A percentile compares a stretch with the other conserved stretches of the same genome.
Evolutionary conservation across 1,140 invertebrate species (phyloP).

Genomic region (Oppia nitens): DNA sequence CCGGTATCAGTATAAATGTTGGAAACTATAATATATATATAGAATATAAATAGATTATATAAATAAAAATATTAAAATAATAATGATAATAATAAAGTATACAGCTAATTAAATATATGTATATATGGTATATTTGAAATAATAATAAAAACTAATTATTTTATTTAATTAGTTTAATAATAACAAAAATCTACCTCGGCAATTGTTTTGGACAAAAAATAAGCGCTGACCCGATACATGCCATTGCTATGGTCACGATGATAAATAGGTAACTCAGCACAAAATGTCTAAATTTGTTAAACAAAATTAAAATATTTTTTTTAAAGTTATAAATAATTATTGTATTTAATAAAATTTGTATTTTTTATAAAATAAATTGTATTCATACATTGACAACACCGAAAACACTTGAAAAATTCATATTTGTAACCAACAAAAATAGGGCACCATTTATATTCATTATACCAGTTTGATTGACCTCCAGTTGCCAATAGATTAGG

Average conservation of each 20-base stretch:
- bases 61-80: too few relatives aligned
- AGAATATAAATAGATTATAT: too few relatives aligned
- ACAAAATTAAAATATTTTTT: too few relatives aligned
- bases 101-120: too few relatives aligned
- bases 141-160: too few relatives aligned
- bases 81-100: too few relatives aligned
- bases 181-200: constrained; percentile 43
- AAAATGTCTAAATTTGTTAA: constrained; percentile 82
- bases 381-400: constrained; percentile 60
- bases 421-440: constrained; percentile 77
- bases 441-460: constrained; percentile 93
- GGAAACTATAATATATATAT: constrained; percentile 24
- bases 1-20: constrained; percentile 46
- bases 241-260: constrained; percentile 75
- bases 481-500: constrained; percentile 67
- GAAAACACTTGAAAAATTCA: constrained; percentile 82
- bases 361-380: neutral
- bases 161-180: constrained; percentile 36
- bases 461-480: constrained; percentile 64
- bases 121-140: too few relatives aligned
- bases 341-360: constrained; percentile 12
- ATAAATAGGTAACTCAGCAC: constrained; percentile 75
- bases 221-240: constrained; percentile 79
- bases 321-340: too few relatives aligned
- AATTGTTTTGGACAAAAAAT: constrained; percentile 72